phyloP scores from a whole-genome alignment of 2,113 vertebrate genomes.

The Nibea albiflora region DNA sequence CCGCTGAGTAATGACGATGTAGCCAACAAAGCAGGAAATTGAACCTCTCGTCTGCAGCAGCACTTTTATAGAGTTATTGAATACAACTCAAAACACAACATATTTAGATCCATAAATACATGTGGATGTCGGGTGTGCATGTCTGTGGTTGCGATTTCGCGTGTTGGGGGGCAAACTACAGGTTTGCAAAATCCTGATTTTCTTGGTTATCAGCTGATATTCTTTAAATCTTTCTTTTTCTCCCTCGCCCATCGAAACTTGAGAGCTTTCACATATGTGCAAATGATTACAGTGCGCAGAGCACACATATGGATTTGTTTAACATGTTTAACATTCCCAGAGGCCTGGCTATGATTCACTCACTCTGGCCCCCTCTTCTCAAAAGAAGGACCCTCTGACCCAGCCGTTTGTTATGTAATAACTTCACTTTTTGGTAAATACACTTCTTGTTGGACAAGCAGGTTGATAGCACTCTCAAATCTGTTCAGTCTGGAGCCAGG shows the following conservation, averaged over 20 bases:
- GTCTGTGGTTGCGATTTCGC: slow-evolving; percentile 37
- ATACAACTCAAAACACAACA: slow-evolving; percentile 31
- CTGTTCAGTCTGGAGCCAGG: background rate
- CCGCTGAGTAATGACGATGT: slow-evolving; percentile 67
- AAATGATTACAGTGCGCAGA: background rate
- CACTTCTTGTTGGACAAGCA: background rate
- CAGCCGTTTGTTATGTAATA: background rate
- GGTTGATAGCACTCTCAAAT: too few relatives aligned
- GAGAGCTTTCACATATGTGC: slow-evolving; percentile 1
- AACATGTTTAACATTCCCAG: slow-evolving; percentile 32
- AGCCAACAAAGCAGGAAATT: slow-evolving; percentile 56
- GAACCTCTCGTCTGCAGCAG: slow-evolving; percentile 41
- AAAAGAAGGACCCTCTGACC: slow-evolving; percentile 21
- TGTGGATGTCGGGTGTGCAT: slow-evolving; percentile 12
- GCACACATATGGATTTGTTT: slow-evolving; percentile 41
- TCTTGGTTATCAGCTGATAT: slow-evolving; percentile 31
- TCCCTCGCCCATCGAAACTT: background rate
- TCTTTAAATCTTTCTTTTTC: background rate
- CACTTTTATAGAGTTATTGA: slow-evolving; percentile 56
- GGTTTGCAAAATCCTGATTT: slow-evolving; percentile 15
- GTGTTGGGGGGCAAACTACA: slow-evolving; percentile 24
- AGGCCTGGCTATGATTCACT: slow-evolving; percentile 11
- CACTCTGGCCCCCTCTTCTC: background rate
- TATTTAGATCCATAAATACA: slow-evolving; percentile 51
- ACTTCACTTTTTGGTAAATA: background rate